phyloP scores from a whole-genome alignment of 2,888 invertebrate species.

The Cheilosia vernalis region DNA sequence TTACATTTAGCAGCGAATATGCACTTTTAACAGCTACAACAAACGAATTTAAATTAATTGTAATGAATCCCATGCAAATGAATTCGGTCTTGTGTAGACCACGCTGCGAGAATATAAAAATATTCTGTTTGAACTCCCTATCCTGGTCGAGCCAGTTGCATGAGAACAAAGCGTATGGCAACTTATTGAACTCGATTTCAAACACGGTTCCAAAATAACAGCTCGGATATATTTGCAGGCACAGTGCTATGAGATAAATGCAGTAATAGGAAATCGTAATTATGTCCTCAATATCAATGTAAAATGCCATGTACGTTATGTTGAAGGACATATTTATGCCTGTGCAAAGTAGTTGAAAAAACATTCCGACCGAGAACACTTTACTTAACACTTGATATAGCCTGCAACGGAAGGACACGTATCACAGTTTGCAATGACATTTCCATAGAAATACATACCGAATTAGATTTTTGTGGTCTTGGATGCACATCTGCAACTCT shows the following conservation, averaged over 20 bases:
- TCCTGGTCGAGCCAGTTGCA: conserved; percentile 78
- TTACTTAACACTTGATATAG: background rate
- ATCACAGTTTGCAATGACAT: background rate
- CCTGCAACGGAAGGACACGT: background rate
- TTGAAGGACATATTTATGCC: background rate
- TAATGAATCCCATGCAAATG: background rate
- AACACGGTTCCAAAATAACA: conserved; percentile 79
- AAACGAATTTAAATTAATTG: background rate
- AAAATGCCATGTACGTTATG: background rate
- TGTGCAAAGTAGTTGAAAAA: background rate
- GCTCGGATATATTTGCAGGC: conserved; percentile 66
- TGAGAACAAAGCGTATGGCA: conserved; percentile 77
- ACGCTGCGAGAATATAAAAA: background rate
- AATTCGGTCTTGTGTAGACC: background rate
- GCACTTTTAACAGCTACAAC: background rate
- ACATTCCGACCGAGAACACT: conserved; percentile 1
- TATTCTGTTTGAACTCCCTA: background rate
- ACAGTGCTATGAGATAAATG: background rate
- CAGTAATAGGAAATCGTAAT: background rate
- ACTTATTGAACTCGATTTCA: conserved; percentile 75
- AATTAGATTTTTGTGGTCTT: background rate
- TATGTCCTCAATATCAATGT: background rate
- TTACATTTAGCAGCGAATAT: background rate
- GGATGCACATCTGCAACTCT: background rate
- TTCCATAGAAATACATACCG: background rate